A percentile compares a stretch with the other conserved stretches of the same genome.
Conservation (phyloP, 2,797 vertebrate species). For the Megalops cyprinoides region DNA sequence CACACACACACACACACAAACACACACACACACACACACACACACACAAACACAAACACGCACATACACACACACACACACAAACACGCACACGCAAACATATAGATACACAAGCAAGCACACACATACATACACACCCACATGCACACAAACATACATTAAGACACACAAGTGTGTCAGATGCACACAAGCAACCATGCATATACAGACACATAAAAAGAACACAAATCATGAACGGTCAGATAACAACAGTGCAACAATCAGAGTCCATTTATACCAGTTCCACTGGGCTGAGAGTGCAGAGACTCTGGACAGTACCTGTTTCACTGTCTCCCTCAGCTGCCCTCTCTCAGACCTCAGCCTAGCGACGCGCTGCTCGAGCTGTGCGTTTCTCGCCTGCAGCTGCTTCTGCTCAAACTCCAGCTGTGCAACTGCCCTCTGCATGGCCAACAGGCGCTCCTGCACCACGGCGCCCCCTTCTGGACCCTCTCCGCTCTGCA, state of each 20-base stretch:
- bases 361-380: constrained; percentile 47
- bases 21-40: background rate
- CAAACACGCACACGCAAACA: background rate
- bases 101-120: background rate
- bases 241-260: too few relatives aligned
- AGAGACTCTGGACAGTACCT: background rate
- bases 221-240: too few relatives aligned
- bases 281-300: too few relatives aligned
- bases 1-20: background rate
- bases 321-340: constrained; percentile 49
- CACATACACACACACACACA: background rate
- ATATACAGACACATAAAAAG: background rate
- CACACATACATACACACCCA: background rate
- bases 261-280: background rate
- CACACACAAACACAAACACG: too few relatives aligned
- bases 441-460: constrained; percentile 58
- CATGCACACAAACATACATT: background rate
- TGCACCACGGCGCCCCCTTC: background rate
- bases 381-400: constrained; percentile 45
- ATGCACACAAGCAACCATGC: background rate
- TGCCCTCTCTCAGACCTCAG: constrained; percentile 47
- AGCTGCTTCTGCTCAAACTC: constrained; percentile 49
- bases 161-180: too few relatives aligned
- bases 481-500: background rate
- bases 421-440: constrained; percentile 55